phyloP scores from a whole-genome alignment of 35 echinoderm and acorn worm genomes.

The Ptychodera flava region DNA sequence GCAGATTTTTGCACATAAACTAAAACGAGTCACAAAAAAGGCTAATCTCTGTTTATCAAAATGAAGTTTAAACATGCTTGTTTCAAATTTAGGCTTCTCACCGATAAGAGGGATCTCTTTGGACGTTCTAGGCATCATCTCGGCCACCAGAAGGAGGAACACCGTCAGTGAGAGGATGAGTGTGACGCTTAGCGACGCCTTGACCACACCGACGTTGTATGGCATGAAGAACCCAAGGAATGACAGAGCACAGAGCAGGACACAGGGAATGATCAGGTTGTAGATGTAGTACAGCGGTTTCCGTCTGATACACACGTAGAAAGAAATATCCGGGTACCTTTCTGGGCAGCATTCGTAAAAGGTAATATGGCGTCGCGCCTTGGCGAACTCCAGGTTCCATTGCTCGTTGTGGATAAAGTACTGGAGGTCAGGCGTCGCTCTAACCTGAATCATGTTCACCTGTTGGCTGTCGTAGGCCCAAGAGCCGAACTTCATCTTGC shows the following conservation, averaged over 20 bases:
- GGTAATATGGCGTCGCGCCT: slow-evolving; percentile 41
- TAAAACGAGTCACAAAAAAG: too few relatives aligned
- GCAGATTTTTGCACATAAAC: too few relatives aligned
- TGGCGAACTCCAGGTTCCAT: slow-evolving; percentile 61
- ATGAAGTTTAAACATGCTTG: too few relatives aligned
- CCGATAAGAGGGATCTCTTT: slow-evolving; percentile 85
- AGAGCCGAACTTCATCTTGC: slow-evolving; percentile 75
- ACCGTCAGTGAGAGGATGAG: slow-evolving; percentile 89
- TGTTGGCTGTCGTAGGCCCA: slow-evolving; percentile 73
- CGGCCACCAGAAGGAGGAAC: slow-evolving; percentile 86
- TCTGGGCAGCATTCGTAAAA: slow-evolving; percentile 74
- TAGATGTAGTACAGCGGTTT: slow-evolving; percentile 96
- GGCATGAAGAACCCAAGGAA: slow-evolving; percentile 98
- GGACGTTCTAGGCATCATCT: slow-evolving; percentile 91
- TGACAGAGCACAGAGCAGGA: slow-evolving; percentile 82
- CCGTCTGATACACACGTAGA: slow-evolving; percentile 53
- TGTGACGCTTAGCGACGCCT: slow-evolving; percentile 86
- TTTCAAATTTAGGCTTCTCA: too few relatives aligned
- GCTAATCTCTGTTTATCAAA: too few relatives aligned
- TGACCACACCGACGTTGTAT: slow-evolving; percentile 96
- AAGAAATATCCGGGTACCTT: slow-evolving; percentile 74
- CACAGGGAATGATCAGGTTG: slow-evolving; percentile 90
- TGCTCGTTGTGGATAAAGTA: slow-evolving; percentile 65
- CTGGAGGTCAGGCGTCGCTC: slow-evolving; percentile 22
- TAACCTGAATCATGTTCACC: slow-evolving; percentile 67